Evolutionary conservation across 2,888 invertebrate genomes (phyloP).

Genomic region (Polydrusus cervinus): DNA sequence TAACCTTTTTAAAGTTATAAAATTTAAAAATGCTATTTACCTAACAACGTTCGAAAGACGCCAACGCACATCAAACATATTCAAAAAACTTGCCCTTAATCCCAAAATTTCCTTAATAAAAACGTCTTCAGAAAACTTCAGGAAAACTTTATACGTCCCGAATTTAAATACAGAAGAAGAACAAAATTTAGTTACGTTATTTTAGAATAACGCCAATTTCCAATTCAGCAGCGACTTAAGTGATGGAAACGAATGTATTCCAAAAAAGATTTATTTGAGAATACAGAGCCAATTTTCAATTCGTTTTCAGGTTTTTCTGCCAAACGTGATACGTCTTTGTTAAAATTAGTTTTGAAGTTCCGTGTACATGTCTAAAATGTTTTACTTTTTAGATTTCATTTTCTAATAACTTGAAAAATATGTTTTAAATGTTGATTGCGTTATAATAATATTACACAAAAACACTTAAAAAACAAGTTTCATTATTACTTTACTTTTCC

Average conservation of each 20-base stretch:
- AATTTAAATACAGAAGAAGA: conserved; percentile 28
- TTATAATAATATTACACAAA: too few relatives aligned
- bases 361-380: not conserved
- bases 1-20: too few relatives aligned
- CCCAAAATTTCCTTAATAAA: conserved; percentile 52
- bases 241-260: conserved; percentile 32
- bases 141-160: conserved; percentile 44
- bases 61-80: not conserved
- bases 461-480: too few relatives aligned
- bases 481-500: too few relatives aligned
- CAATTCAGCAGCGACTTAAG: conserved; percentile 17
- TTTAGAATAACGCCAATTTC: conserved; percentile 21
- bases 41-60: too few relatives aligned
- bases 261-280: conserved; percentile 32
- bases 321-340: conserved; percentile 13
- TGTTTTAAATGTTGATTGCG: too few relatives aligned
- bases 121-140: conserved; percentile 59
- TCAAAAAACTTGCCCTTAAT: not conserved
- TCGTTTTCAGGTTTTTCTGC: not conserved
- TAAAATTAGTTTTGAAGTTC: conserved; percentile 8
- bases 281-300: conserved; percentile 31
- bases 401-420: too few relatives aligned
- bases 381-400: not conserved
- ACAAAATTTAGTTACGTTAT: conserved; percentile 28
- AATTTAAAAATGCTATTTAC: too few relatives aligned